phyloP scores from a whole-genome alignment of 2,113 vertebrate species.

The Emydura subglobosa region DNA sequence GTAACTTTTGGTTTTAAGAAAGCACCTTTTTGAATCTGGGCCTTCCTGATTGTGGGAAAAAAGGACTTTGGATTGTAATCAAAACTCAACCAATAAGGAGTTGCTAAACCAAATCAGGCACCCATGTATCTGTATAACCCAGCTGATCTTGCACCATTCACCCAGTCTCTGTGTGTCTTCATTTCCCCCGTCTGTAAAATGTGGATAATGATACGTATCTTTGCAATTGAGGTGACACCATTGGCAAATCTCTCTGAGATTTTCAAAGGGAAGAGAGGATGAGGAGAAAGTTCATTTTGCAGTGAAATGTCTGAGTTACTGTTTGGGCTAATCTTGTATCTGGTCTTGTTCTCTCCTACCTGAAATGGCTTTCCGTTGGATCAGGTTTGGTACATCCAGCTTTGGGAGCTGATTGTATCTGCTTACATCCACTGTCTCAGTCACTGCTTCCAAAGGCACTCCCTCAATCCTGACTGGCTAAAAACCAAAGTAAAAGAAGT shows the following conservation, averaged over 20 bases:
- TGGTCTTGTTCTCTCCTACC: conserved; percentile 4
- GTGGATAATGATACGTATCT: neutral
- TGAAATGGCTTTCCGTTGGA: conserved; percentile 69
- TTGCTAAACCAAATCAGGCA: neutral
- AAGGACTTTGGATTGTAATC: neutral
- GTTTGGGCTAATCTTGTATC: neutral
- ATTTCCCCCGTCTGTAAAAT: neutral
- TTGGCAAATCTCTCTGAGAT: neutral
- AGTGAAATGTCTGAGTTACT: neutral
- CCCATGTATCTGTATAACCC: neutral
- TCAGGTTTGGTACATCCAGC: conserved; percentile 60
- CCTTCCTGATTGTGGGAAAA: neutral
- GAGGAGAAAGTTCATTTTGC: neutral
- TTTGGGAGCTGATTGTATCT: conserved; percentile 53
- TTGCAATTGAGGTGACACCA: neutral
- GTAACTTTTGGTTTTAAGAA: no score
- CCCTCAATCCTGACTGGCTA: neutral
- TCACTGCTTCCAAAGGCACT: neutral
- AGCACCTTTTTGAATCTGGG: neutral
- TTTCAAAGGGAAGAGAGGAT: neutral
- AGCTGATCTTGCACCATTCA: neutral
- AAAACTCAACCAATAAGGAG: neutral
- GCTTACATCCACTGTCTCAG: conserved; percentile 7
- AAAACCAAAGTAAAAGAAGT: neutral
- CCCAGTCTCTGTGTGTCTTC: neutral